phyloP scores from a whole-genome alignment of 2,113 vertebrate species.

The Limanda limanda region DNA sequence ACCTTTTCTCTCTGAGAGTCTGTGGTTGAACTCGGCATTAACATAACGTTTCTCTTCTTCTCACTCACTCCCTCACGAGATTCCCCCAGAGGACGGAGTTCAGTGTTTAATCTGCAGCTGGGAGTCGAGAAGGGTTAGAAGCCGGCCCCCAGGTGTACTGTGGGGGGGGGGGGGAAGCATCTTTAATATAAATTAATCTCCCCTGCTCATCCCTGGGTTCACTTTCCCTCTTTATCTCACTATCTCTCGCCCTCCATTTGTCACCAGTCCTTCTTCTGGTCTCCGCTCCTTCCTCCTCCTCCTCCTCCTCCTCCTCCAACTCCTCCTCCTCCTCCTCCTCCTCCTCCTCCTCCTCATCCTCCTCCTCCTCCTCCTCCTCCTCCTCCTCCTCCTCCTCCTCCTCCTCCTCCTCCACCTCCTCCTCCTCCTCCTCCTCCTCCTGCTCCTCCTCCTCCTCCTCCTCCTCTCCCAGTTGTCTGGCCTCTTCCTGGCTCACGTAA shows the following conservation, averaged over 20 bases:
- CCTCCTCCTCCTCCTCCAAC: no score
- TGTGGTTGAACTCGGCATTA: conserved; percentile 45
- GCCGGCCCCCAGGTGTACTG: conserved; percentile 56
- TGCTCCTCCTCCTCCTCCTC: not conserved
- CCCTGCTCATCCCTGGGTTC: conserved; percentile 26
- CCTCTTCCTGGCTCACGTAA: conserved; percentile 50
- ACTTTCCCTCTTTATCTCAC: conserved; percentile 36
- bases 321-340: no score
- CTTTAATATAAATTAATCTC: conserved; percentile 75
- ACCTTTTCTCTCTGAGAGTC: conserved; percentile 55
- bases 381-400: not conserved
- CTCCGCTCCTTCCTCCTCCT: no score
- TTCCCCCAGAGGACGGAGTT: conserved; percentile 56
- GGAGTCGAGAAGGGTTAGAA: conserved; percentile 66
- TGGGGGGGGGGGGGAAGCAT: conserved; percentile 43
- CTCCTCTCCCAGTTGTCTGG: conserved; percentile 9
- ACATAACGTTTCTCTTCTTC: conserved; percentile 56
- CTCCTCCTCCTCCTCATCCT: no score
- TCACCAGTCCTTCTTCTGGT: conserved; percentile 21
- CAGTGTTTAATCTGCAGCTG: conserved; percentile 71
- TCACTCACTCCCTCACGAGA: not conserved
- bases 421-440: not conserved
- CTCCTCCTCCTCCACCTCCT: not conserved
- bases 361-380: not conserved
- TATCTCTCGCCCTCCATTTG: conserved; percentile 23